These are phyloP conservation scores for Alcedo atthis DNA, from an alignment of 2,797 vertebrate genomes.

Conservation along the genomic window DNA sequence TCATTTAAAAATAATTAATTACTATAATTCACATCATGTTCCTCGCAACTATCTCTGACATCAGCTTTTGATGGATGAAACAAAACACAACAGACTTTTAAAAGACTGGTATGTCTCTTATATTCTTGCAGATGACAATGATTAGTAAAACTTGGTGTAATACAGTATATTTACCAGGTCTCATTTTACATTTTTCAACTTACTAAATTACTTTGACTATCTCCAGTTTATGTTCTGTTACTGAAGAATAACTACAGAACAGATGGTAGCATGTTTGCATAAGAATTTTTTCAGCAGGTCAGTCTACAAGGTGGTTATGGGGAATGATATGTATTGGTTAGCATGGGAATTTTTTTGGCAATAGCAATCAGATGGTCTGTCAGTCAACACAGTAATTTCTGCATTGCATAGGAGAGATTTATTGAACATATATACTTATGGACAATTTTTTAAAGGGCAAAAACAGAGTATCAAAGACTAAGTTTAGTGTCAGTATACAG, in stretches of 20 bases:
- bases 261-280: conserved; percentile 71
- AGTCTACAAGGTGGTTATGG: conserved; percentile 38
- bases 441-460: conserved; percentile 15
- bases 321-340: not conserved
- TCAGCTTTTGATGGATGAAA: not conserved
- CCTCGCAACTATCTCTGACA: not conserved
- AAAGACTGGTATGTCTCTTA: not conserved
- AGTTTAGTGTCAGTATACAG: not conserved
- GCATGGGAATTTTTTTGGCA: not conserved
- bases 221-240: conserved; percentile 69
- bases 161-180: conserved; percentile 54
- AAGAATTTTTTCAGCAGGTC: conserved; percentile 62
- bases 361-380: not conserved
- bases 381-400: not conserved
- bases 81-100: not conserved
- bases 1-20: not conserved
- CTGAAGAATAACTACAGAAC: conserved; percentile 59
- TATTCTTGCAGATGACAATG: not conserved
- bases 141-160: conserved; percentile 16
- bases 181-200: conserved; percentile 54
- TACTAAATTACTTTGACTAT: conserved; percentile 69
- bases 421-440: not conserved
- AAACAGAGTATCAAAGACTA: not conserved
- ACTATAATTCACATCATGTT: not conserved
- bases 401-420: not conserved